Evolutionary conservation across 2,888 invertebrate species (phyloP), one percentile per base, ranked within the genome.

Genomic region (Sphaerophoria rueppellii): DNA sequence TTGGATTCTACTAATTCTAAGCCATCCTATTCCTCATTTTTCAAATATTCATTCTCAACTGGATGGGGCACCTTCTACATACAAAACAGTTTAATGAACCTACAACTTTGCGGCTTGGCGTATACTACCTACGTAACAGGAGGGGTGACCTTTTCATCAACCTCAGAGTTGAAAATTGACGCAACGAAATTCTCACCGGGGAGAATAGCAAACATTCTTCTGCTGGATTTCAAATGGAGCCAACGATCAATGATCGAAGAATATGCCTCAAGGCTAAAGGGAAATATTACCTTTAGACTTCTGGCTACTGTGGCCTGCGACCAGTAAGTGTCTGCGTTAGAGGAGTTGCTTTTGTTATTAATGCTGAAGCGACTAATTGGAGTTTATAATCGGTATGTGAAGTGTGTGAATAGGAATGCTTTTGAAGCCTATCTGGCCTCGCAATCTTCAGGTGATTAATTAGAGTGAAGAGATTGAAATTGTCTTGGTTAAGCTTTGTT

Each of bases 321-420:
- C 54, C n/a, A 48, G 0, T 60, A 40, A 65, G 50, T 50, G 63
- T 65, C 70, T 81, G 76, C 80, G 80, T 81, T 76, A 76, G 76
- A 40, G 54, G 55, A 46, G n/a, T 70, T 61, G 6, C 57, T 61
- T 52, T 43, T 63, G 32, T 57, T 16, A 63, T 80, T 69, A 48
- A 52, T 50, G 35, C 52, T 48, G 35, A 4, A 11, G 14, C 11
- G 70, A 80, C 70, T 80, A 80, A 80, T 81, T 81, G 80, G 70
- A 80, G 76, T 52, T 76, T 76, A 76, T 63, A 63, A 58, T 70
- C 76, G 58, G 58, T 32, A 70, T 52, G 70, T 43, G 9, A 70
- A 81, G 63, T 81, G 76, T 81, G 80, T 76, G 76, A 80, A 80
- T 71, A 57, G 24, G 80, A 63, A 75, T 80, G 12, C 52, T 63